Percentiles rank a stretch among this genome's conserved stretches.
phyloP scores from a whole-genome alignment of 1,140 invertebrate species.

The Bombus polaris region DNA sequence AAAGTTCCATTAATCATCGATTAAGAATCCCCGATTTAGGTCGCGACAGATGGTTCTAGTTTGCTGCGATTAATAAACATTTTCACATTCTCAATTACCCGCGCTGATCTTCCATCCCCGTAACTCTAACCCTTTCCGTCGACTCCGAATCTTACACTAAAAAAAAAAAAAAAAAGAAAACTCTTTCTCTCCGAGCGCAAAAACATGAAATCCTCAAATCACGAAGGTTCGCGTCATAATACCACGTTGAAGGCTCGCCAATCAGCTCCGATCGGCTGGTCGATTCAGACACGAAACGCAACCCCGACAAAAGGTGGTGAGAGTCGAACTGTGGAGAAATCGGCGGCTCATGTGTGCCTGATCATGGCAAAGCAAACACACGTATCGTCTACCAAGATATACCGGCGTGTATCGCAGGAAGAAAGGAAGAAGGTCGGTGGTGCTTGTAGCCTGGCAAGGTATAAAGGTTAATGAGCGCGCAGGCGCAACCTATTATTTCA shows the following conservation, averaged over 20 bases:
- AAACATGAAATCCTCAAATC: slow-evolving; percentile 13
- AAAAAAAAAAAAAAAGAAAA: too few species aligned
- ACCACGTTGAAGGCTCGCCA: not conserved
- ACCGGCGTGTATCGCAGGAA: slow-evolving; percentile 61
- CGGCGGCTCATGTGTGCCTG: slow-evolving; percentile 61
- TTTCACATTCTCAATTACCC: not conserved
- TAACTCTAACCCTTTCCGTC: not conserved
- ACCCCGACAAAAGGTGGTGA: slow-evolving; percentile 14
- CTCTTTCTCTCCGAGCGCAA: not conserved
- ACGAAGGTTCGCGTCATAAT: slow-evolving; percentile 18
- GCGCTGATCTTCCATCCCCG: not conserved
- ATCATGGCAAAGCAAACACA: slow-evolving; percentile 69
- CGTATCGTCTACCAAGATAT: slow-evolving; percentile 65
- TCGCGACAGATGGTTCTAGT: not conserved
- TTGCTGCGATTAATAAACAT: not conserved
- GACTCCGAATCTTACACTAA: too few species aligned
- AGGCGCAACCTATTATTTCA: slow-evolving; percentile 83
- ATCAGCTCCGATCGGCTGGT: too few species aligned
- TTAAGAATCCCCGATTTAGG: not conserved
- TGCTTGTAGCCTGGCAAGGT: slow-evolving; percentile 78
- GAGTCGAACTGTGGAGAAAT: slow-evolving; percentile 16
- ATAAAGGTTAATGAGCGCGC: slow-evolving; percentile 83
- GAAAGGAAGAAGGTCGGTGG: slow-evolving; percentile 76
- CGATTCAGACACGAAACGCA: slow-evolving; percentile 27
- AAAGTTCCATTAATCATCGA: not conserved